Conservation (phyloP, 2,888 invertebrate species). For the Rhabditophanes sp. region DNA sequence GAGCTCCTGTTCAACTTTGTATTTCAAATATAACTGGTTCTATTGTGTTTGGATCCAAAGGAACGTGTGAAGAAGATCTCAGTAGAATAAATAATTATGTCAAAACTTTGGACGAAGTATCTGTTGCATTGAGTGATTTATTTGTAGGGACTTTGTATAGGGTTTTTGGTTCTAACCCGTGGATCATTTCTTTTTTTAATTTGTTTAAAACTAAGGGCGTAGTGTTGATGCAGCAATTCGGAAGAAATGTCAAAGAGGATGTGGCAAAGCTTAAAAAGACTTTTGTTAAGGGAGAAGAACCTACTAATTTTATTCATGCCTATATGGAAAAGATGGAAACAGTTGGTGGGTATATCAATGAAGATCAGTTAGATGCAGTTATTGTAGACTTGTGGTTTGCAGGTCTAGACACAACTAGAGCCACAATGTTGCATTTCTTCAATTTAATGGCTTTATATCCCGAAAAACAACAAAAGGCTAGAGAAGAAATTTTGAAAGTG, state of each 20-base stretch:
- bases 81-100: no score
- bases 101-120: no score
- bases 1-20: no score
- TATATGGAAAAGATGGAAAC: constrained; percentile 10
- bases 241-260: constrained; percentile 6
- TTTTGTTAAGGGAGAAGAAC: constrained; percentile 9
- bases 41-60: no score
- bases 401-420: constrained; percentile 26
- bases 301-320: constrained; percentile 16
- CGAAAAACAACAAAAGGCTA: constrained; percentile 8
- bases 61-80: no score
- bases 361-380: constrained; percentile 4
- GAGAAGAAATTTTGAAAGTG: constrained; percentile 1
- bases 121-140: no score
- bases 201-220: no score
- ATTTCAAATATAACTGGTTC: no score
- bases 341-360: background rate
- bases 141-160: no score
- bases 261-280: constrained; percentile 7
- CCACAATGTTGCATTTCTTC: constrained; percentile 16
- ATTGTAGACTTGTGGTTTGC: constrained; percentile 20
- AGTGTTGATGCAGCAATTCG: no score
- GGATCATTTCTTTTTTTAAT: no score
- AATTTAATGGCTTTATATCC: constrained; percentile 14
- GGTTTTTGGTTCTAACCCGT: no score